A percentile compares a stretch with the other conserved stretches of the same genome.
Evolutionary conservation across 1,140 invertebrate species (phyloP).

Genomic region (Drosophila repletoides): DNA sequence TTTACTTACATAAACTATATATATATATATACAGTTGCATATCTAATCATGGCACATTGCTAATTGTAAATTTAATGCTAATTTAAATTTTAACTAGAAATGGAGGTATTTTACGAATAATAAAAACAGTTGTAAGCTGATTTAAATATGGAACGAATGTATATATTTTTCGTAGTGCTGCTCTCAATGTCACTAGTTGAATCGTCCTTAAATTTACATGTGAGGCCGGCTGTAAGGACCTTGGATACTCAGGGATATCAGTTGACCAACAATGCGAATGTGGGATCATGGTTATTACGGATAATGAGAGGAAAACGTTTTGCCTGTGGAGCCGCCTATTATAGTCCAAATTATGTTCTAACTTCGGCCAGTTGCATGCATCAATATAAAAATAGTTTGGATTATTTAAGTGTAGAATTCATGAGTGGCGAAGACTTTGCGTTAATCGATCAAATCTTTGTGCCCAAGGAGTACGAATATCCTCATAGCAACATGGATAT

Average conservation of each 20-base stretch:
- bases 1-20: too few species aligned
- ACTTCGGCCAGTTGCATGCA: constrained; percentile 38
- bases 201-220: background rate
- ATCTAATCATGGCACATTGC: too few species aligned
- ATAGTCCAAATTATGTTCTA: background rate
- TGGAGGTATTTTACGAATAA: background rate
- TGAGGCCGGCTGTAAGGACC: background rate
- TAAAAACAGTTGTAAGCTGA: background rate
- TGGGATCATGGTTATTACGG: constrained; percentile 19
- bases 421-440: background rate
- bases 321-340: constrained; percentile 33
- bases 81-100: too few species aligned
- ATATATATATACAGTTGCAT: too few species aligned
- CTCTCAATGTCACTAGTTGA: background rate
- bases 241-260: constrained; percentile 2
- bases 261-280: constrained; percentile 1
- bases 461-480: constrained; percentile 8
- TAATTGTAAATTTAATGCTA: too few species aligned
- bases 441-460: background rate
- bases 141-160: background rate
- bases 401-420: constrained; percentile 8
- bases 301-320: constrained; percentile 15
- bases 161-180: background rate
- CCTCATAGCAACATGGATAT: constrained; percentile 39
- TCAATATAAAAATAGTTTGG: background rate